Evolutionary conservation across 2,113 vertebrate genomes (phyloP).

Genomic region (Macquaria australasica): DNA sequence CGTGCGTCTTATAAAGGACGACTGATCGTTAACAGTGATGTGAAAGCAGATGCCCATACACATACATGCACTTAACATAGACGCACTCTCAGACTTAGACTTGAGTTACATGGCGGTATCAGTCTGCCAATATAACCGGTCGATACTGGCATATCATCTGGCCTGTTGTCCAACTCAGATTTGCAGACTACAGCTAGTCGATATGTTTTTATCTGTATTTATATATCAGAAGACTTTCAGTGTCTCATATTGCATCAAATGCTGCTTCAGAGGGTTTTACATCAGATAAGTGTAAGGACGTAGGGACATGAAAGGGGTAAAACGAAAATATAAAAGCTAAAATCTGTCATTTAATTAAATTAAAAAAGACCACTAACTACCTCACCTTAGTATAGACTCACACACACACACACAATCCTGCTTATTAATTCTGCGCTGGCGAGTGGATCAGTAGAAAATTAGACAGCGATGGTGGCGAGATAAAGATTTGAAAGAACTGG

Average conservation of each 20-base stretch:
- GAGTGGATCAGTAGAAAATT: conserved; percentile 18
- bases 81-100: neutral
- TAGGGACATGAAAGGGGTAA: neutral
- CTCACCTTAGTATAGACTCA: neutral
- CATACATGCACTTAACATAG: neutral
- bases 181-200: neutral
- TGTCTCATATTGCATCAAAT: neutral
- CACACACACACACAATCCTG: conserved; percentile 6
- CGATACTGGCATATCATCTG: conserved; percentile 9
- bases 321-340: neutral
- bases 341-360: neutral
- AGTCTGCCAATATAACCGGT: neutral
- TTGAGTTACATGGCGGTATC: neutral
- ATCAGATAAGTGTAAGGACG: neutral
- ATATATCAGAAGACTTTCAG: neutral
- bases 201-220: neutral
- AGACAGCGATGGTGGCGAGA: conserved; percentile 5
- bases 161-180: neutral
- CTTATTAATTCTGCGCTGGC: conserved; percentile 29
- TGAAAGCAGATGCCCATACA: neutral
- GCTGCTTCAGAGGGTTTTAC: neutral
- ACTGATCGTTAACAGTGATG: neutral
- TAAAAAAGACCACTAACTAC: neutral
- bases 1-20: neutral
- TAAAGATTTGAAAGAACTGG: neutral